These are phyloP conservation scores for Schizaphis graminum DNA, from an alignment of 2,888 invertebrate species.

Conservation along the genomic window DNA sequence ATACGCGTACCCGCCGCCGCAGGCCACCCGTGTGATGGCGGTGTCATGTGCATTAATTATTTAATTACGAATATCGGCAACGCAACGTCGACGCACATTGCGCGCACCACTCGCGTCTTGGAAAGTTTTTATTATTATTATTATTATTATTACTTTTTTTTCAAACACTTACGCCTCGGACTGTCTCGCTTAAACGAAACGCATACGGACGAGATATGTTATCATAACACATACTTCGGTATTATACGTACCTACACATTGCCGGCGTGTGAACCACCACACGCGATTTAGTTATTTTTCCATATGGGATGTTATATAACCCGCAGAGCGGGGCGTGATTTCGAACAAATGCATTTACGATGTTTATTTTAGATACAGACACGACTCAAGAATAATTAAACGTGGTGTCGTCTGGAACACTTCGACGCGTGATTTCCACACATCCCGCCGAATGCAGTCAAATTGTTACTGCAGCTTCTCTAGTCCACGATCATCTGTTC, in stretches of 20 bases:
- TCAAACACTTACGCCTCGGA: neutral
- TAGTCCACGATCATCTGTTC: neutral
- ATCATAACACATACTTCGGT: neutral
- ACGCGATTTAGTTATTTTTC: neutral
- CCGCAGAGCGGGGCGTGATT: neutral
- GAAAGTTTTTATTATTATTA: slow-evolving; percentile 38
- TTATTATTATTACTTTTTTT: neutral
- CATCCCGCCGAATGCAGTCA: neutral
- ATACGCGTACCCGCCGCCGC: neutral
- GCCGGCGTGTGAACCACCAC: neutral
- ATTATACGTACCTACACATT: neutral
- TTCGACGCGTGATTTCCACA: neutral
- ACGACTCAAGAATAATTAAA: neutral
- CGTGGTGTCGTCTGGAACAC: neutral
- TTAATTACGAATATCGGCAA: slow-evolving; percentile 28
- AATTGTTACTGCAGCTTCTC: neutral
- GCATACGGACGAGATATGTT: neutral
- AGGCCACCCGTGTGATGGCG: neutral
- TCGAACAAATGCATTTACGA: neutral
- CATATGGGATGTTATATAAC: neutral
- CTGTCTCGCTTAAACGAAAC: neutral
- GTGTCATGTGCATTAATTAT: slow-evolving; percentile 42
- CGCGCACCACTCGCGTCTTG: neutral
- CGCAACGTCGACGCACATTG: neutral
- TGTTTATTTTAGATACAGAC: neutral